Base-by-base conservation (phyloP, 2,113 vertebrate species). In the Anguilla rostrata region DNA sequence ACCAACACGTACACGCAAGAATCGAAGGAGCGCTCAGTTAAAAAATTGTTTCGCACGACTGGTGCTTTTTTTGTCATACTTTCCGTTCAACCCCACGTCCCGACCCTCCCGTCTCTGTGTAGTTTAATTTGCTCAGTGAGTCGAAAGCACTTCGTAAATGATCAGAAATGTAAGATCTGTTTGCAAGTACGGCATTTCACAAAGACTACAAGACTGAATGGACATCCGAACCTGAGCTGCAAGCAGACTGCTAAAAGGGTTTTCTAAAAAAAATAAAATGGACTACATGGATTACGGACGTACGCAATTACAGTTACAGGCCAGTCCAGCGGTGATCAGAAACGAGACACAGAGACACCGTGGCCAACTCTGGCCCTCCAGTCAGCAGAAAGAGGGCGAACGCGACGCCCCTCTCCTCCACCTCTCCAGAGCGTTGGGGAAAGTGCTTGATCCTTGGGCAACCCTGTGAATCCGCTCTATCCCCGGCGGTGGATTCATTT, bases 1-100 rank as follows among this genome's bases (percentile, higher is more conserved):
- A 71, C 90, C 71, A 90, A 91, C 91, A 88, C 91, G 81, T 90
- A 83, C 85, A 88, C 85, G 87, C 86, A 87, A 87, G 63, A 81
- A 83, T 83, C 84, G 87, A 92, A 12, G 88, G 85, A 88, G 29
- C 88, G 83, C 82, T 56, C 82, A 41, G 56, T 60, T 87, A 79
- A 34, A 34, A 87, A 39, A 85, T 29, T n/a, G 63, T 56, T 15
- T 87, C 81, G 78, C 78, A 39, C 78, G 71, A 78, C 71, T 79
- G 49, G 75, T 63, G 86, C 90, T 91, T n/a, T 79, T 5, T 34
- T 5, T 66, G 26, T 80, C 53, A n/a, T 56, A 39, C 39, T 78
- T 86, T 46, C 29, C 26, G 60, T 22, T 34, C 40, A 20, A 66
- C 18, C 22, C 39, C 79, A 43, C 26, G 20, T 26, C 60, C 34